Evolutionary conservation across 2,113 vertebrate genomes (phyloP).

Genomic region (Pithys albifrons): DNA sequence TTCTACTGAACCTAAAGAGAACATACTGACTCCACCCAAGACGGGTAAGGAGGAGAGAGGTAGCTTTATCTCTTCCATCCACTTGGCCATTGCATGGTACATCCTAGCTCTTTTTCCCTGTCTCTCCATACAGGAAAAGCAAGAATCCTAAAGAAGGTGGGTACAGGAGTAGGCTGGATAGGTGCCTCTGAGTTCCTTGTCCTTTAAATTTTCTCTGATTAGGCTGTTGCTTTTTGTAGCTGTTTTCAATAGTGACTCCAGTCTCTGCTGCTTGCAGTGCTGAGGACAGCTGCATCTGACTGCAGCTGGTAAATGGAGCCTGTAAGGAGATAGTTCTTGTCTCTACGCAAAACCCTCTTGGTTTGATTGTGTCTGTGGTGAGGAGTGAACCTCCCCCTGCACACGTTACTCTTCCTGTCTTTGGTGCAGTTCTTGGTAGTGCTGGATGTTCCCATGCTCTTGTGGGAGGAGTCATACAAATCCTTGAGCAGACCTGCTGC

Average conservation of each 20-base stretch:
- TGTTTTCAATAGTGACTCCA: neutral
- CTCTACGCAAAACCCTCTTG: neutral
- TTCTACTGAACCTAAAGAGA: neutral
- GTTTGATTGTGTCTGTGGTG: neutral
- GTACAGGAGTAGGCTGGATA: neutral
- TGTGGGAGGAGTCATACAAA: neutral
- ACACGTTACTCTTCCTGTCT: neutral
- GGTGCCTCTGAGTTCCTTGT: neutral
- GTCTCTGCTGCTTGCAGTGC: neutral
- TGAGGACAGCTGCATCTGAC: neutral
- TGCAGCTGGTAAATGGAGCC: neutral
- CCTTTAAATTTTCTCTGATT: neutral
- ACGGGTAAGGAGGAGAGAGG: neutral
- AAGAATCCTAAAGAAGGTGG: neutral
- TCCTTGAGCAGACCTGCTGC: neutral
- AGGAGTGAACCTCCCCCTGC: neutral
- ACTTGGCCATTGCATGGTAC: neutral
- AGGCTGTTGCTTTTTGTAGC: neutral
- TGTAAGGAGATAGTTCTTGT: neutral
- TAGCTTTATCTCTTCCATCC: neutral
- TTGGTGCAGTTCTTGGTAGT: neutral
- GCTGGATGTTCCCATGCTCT: neutral
- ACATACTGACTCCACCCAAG: neutral
- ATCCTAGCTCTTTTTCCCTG: neutral
- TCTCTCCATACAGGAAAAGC: neutral